Percentiles rank a stretch among this genome's conserved stretches.
These are phyloP conservation scores for Uria lomvia DNA, from an alignment of 2,113 vertebrate genomes.

Conservation along the genomic window DNA sequence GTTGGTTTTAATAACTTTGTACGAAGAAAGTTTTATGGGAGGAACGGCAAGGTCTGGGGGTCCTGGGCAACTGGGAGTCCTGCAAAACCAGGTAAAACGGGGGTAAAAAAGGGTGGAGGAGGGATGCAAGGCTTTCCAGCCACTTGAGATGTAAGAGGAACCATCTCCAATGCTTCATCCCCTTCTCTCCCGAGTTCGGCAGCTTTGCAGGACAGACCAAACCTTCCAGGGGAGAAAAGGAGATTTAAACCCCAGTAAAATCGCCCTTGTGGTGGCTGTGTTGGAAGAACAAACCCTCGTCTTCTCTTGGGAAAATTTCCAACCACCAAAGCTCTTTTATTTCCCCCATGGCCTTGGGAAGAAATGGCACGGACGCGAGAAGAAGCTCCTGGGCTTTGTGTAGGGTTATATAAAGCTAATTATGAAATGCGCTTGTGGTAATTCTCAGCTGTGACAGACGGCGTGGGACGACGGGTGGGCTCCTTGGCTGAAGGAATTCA, in stretches of 20 bases:
- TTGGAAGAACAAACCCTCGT: no score
- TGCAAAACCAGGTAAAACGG: not conserved
- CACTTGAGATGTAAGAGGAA: not conserved
- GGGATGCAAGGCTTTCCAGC: not conserved
- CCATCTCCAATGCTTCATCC: not conserved
- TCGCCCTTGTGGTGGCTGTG: rapidly evolving
- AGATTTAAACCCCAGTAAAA: not conserved
- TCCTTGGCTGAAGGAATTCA: rapidly evolving
- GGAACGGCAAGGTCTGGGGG: rapidly evolving
- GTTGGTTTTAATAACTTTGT: not conserved
- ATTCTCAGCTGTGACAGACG: not conserved
- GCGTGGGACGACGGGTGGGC: not conserved
- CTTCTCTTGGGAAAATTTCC: not conserved
- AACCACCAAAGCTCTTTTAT: rapidly evolving
- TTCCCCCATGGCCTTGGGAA: not conserved
- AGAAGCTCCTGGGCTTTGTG: rapidly evolving
- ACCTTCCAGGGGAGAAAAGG: rapidly evolving
- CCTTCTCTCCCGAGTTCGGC: not conserved
- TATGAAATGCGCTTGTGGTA: rapidly evolving
- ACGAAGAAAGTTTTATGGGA: not conserved
- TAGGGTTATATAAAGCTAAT: not conserved
- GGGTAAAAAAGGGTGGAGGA: not conserved
- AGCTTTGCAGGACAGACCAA: rapidly evolving
- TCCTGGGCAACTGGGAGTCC: not conserved
- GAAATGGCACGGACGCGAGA: rapidly evolving